Conservation (phyloP, 2,888 invertebrate genomes). For the Stictocephala bisonia region DNA sequence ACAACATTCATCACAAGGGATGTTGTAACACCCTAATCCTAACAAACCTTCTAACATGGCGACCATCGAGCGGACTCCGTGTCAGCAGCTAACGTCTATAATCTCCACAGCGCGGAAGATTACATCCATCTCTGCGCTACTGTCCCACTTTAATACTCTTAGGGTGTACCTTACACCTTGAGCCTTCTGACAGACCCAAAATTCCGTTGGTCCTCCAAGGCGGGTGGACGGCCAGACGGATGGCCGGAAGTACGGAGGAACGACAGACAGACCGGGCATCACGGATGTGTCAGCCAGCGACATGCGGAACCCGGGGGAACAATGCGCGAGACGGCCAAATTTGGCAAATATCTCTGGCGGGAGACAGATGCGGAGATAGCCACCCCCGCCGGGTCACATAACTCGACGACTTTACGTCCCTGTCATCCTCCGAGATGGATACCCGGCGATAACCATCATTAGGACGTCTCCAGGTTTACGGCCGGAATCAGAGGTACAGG, state of each 20-base stretch:
- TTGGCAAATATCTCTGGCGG: constrained; percentile 24
- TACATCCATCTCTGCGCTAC: too few relatives aligned
- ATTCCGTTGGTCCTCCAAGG: too few relatives aligned
- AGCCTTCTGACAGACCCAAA: too few relatives aligned
- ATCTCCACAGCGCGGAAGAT: too few relatives aligned
- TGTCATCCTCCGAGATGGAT: constrained; percentile 20
- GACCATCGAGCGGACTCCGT: too few relatives aligned
- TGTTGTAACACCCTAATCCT: too few relatives aligned
- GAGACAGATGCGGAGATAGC: constrained; percentile 35
- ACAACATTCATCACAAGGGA: too few relatives aligned
- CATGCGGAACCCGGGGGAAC: background rate
- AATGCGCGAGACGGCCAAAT: background rate
- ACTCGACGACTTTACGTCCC: constrained; percentile 19
- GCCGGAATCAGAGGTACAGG: background rate
- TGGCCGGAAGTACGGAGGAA: constrained; percentile 12
- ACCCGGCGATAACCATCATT: constrained; percentile 10
- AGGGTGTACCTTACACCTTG: too few relatives aligned
- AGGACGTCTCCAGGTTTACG: constrained; percentile 31
- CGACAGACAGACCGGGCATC: constrained; percentile 1
- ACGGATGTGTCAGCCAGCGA: constrained; percentile 8
- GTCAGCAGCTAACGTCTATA: too few relatives aligned
- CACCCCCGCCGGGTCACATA: constrained; percentile 9
- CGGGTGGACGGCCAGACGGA: too few relatives aligned
- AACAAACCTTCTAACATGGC: too few relatives aligned
- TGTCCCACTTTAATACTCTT: too few relatives aligned